Conservation (phyloP, 2,888 invertebrate species). For the Yponomeuta sedellus region DNA sequence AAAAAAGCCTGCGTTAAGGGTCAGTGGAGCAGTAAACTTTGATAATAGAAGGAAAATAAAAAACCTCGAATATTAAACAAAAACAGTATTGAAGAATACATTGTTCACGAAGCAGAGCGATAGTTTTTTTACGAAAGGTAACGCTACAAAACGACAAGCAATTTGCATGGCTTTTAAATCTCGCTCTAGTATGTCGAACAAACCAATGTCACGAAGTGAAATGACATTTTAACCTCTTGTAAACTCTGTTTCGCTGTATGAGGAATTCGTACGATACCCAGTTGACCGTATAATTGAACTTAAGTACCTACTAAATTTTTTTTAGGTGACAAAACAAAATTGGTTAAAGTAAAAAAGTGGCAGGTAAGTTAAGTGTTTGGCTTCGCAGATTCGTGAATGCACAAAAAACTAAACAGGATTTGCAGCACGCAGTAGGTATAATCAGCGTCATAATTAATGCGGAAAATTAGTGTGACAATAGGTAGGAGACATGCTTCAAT, state of each 20-base stretch:
- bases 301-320: conserved; percentile 28
- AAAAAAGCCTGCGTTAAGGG: conserved; percentile 12
- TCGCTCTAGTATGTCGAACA: too few species aligned
- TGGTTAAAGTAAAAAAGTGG: conserved; percentile 28
- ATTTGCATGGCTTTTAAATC: too few species aligned
- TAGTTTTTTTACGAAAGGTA: too few species aligned
- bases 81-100: conserved; percentile 9
- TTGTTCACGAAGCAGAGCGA: too few species aligned
- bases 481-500: conserved; percentile 39
- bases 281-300: conserved; percentile 44
- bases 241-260: conserved; percentile 15
- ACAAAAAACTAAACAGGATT: conserved; percentile 56
- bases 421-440: conserved; percentile 31
- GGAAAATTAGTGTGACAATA: conserved; percentile 34
- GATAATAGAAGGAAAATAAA: conserved; percentile 7
- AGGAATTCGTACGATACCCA: conserved; percentile 31
- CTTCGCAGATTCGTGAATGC: conserved; percentile 20
- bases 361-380: conserved; percentile 15
- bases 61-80: background rate
- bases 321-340: conserved; percentile 24
- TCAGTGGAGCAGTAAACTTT: conserved; percentile 22
- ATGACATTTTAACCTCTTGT: too few species aligned
- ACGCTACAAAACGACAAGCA: too few species aligned
- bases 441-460: conserved; percentile 39
- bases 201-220: too few species aligned